A percentile compares a stretch with the other conserved stretches of the same genome.
Evolutionary conservation across 1,140 invertebrate genomes (phyloP).

Genomic region (Philopotamus ludificatus): DNA sequence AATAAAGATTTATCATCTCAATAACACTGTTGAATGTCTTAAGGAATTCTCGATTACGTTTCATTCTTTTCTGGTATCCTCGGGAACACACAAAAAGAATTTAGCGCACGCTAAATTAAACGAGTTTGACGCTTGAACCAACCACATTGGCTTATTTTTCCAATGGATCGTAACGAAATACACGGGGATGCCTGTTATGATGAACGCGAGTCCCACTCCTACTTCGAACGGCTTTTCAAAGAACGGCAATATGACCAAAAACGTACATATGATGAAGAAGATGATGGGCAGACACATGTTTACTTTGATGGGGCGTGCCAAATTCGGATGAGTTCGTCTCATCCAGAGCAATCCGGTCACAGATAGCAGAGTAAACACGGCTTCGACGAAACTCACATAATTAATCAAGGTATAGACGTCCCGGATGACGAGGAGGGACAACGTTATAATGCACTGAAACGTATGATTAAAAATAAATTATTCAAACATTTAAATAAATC

Average conservation of each 20-base stretch:
- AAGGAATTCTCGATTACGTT: neutral
- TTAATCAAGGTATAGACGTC: slow-evolving; percentile 92
- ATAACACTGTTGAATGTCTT: neutral
- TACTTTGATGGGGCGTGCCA: slow-evolving; percentile 76
- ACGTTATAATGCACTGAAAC: slow-evolving; percentile 75
- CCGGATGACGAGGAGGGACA: slow-evolving; percentile 77
- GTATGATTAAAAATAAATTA: too few species aligned
- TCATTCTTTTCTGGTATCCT: slow-evolving; percentile 53
- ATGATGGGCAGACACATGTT: slow-evolving; percentile 74
- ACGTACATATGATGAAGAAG: slow-evolving; percentile 81
- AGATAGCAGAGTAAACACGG: slow-evolving; percentile 88
- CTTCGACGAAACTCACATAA: slow-evolving; percentile 91
- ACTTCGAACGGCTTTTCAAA: slow-evolving; percentile 75
- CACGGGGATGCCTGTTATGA: slow-evolving; percentile 77
- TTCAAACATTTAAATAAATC: neutral
- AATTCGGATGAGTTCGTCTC: slow-evolving; percentile 72
- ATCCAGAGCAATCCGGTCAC: slow-evolving; percentile 85
- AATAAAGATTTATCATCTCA: neutral
- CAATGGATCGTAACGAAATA: slow-evolving; percentile 84
- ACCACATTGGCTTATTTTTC: slow-evolving; percentile 70
- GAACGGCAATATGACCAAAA: slow-evolving; percentile 81
- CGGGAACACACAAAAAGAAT: slow-evolving; percentile 71
- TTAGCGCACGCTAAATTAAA: slow-evolving; percentile 71
- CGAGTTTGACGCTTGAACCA: slow-evolving; percentile 57
- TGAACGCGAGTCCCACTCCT: slow-evolving; percentile 79